Base-by-base conservation (phyloP, 2,797 vertebrate species). In the Mareca strepera region DNA sequence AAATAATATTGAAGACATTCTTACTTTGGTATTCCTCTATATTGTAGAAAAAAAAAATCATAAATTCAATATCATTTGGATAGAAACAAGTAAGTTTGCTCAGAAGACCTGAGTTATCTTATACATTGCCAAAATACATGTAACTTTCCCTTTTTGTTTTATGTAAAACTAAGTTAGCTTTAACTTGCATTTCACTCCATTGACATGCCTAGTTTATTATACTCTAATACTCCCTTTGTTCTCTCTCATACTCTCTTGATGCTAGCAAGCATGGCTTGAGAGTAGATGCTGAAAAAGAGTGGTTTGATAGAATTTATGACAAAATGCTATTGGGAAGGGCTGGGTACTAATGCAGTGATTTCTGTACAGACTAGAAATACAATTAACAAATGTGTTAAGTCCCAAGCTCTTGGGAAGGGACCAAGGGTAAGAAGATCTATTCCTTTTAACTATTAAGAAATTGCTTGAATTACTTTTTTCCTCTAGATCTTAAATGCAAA, bases 361-460 rank as follows among this genome's bases (percentile, higher is more conserved):
- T 55, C 31, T 79, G 22, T 48, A 73, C 28, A 52, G 79, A 48
- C 26, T 83, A 48, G 76, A 83, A 96, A 88, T 17, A 86, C 46
- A 73, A 53, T 11, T 46, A 14, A 10, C 33, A 78, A 74, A 86
- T 22, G 13, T 39, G 14, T 62, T 43, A 88, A 58, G 13, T 69
- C 22, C 17, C 31, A 26, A 50, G 48, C 17, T 63, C 58, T 46
- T 75, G 69, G 23, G 74, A 88, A 93, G 91, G 7, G 22, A 64
- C 18, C 6, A 39, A 53, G 33, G 14, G 31, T 43, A 85, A 74
- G 59, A 33, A 18, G 6, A 78, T 70, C 58, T 87, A 78, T 70
- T 94, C 21, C 7, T 84, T 90, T 79, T 55, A 88, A 59, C 25
- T 72, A 53, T 60, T 74, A 88, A 72, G 35, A 85, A 95, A 74